Conservation (phyloP, 2,888 invertebrate genomes). For the Tribolium freemani region DNA sequence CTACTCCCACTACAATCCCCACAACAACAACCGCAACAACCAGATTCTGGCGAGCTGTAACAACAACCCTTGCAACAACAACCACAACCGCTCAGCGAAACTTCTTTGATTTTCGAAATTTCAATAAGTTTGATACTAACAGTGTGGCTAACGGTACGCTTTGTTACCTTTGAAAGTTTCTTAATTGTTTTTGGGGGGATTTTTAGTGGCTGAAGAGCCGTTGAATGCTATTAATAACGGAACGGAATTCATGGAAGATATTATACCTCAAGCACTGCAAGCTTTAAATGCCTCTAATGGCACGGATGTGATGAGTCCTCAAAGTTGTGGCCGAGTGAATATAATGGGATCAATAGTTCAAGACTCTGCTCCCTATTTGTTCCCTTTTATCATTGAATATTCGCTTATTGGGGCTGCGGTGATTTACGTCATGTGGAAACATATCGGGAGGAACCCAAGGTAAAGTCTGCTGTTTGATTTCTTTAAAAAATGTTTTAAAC, state of each 20-base stretch:
- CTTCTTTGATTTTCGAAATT: conserved; percentile 66
- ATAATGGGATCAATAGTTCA: conserved; percentile 95
- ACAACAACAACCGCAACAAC: conserved; percentile 59
- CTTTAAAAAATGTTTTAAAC: background rate
- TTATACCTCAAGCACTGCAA: conserved; percentile 63
- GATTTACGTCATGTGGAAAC: conserved; percentile 97
- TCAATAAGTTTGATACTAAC: conserved; percentile 62
- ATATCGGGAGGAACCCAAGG: conserved; percentile 90
- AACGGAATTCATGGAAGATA: conserved; percentile 60
- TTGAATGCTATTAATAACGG: conserved; percentile 56
- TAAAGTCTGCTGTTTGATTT: conserved; percentile 57
- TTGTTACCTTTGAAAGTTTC: background rate
- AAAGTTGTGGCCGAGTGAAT: conserved; percentile 84
- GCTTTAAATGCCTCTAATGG: conserved; percentile 59
- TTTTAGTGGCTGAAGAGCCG: conserved; percentile 58
- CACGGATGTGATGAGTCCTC: conserved; percentile 67
- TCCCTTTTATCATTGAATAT: conserved; percentile 96
- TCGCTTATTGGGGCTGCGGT: conserved; percentile 95
- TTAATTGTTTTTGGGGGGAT: background rate
- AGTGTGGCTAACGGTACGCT: conserved; percentile 61
- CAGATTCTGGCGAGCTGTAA: conserved; percentile 61
- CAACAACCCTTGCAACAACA: conserved; percentile 48
- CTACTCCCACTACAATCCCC: conserved; percentile 53
- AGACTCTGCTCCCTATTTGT: conserved; percentile 94
- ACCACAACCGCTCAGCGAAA: conserved; percentile 57